Evolutionary conservation across 53 echinoderm and acorn worm species (phyloP), one percentile per base, ranked within the genome.

Genomic region (Crossaster papposus): DNA sequence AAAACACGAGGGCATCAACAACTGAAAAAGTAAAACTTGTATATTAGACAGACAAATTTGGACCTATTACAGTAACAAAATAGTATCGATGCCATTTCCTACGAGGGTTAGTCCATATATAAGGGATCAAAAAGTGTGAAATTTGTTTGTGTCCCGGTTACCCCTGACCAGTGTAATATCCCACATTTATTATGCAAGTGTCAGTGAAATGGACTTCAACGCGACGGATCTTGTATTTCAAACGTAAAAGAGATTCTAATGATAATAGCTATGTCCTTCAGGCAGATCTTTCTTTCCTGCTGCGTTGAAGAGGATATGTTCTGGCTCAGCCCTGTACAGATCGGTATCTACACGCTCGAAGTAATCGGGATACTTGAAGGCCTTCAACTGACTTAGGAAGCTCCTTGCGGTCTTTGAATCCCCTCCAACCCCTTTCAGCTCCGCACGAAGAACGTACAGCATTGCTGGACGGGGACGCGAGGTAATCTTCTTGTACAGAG

Each of bases 401-500:
- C 64, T 64, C 79, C 36, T 68, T 14, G 92, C 92, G 20, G 88
- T 33, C 58, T 79, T 44, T 17, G 73, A 75, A 28, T 63, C 81
- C 63, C 37, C 81, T 10, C 53, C 88, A 17, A 79, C 75, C 14
- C 76, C 92, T 12, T 85, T 81, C 33, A 93, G 77, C 90, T 93
- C 93, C 9, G 85, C 74, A 2, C 93, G 83, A 18, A 93, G 83
- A 18, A 93, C 90, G 90, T 93, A 93, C n/a, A 84, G 62, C 36
- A 93, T 50, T 14, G 37, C 79, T 36, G n/a, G n/a, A n/a, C n/a
- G n/a, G n/a, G 89, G 79, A 68, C 73, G 77, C 32, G 64, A 32
- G 26, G 93, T 93, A 44, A 93, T 90, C 52, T 89, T 83, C 78
- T 90, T 83, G 85, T 90, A 93, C 15, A 93, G 70, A 2, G 90